A percentile compares a stretch with the other conserved stretches of the same genome.
Conservation (phyloP, 2,888 invertebrate species). For the Drosophila peninsularis region DNA sequence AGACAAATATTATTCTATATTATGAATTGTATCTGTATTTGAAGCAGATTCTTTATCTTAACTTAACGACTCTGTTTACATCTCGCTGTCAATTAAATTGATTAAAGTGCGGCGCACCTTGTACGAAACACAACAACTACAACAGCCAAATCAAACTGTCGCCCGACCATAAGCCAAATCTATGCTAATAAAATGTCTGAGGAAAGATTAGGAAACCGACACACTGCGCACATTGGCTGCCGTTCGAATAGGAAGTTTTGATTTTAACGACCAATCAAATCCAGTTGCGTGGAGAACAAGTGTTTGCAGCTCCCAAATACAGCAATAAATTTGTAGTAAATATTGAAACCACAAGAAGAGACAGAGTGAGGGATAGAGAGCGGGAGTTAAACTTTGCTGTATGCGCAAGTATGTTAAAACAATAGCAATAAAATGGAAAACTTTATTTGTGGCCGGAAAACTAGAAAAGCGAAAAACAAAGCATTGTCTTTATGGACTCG, state of each 20-base stretch:
- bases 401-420: constrained; percentile 20
- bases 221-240: constrained; percentile 28
- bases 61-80: constrained; percentile 12
- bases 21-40: neutral
- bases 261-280: constrained; percentile 52
- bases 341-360: constrained; percentile 27
- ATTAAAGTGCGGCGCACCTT: constrained; percentile 46
- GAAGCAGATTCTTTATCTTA: neutral
- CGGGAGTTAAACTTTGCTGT: constrained; percentile 1
- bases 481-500: constrained; percentile 58
- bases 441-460: constrained; percentile 33
- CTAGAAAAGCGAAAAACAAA: constrained; percentile 48
- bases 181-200: constrained; percentile 60
- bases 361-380: neutral
- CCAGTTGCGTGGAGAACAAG: constrained; percentile 53
- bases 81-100: constrained; percentile 51
- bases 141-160: constrained; percentile 35
- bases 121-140: constrained; percentile 11
- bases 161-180: constrained; percentile 55
- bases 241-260: constrained; percentile 28
- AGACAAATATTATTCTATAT: neutral
- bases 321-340: constrained; percentile 66
- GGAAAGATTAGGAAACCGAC: constrained; percentile 18
- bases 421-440: constrained; percentile 32
- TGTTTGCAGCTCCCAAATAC: constrained; percentile 61